These are phyloP conservation scores for Periparus ater DNA, from an alignment of 2,797 vertebrate genomes.

Conservation along the genomic window DNA sequence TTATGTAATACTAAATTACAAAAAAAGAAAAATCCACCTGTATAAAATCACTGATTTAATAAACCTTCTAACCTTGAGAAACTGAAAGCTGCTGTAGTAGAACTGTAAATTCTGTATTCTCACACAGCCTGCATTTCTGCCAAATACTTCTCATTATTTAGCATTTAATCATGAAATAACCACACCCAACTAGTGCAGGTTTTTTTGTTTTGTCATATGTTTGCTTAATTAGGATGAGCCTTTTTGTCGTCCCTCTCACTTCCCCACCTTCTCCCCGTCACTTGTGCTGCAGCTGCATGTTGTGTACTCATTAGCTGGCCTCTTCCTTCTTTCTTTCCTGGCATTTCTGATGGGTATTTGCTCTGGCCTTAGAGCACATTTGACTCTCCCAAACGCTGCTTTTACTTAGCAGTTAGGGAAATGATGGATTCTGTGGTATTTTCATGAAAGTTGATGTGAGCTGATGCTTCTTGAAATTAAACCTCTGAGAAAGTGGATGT, in stretches of 20 bases:
- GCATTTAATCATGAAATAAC: neutral
- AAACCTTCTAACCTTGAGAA: neutral
- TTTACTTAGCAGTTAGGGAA: constrained; percentile 30
- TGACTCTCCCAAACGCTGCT: neutral
- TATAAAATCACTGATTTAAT: neutral
- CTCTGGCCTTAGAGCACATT: constrained; percentile 26
- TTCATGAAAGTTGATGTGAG: neutral
- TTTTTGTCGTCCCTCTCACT: neutral
- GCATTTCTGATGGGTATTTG: constrained; percentile 2
- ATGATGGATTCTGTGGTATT: constrained; percentile 3
- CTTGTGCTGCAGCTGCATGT: neutral
- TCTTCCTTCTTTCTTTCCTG: neutral
- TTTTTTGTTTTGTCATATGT: neutral
- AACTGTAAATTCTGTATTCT: neutral
- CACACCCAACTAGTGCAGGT: neutral
- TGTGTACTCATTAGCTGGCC: neutral
- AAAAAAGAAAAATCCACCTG: neutral
- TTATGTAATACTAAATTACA: neutral
- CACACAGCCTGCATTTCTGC: neutral
- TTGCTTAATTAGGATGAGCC: neutral
- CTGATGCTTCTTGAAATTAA: neutral
- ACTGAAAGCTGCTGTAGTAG: neutral
- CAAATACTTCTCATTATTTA: neutral
- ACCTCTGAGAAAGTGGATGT: neutral
- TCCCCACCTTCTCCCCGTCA: neutral